phyloP scores from a whole-genome alignment of 2,113 vertebrate species.

The Scopus umbretta region DNA sequence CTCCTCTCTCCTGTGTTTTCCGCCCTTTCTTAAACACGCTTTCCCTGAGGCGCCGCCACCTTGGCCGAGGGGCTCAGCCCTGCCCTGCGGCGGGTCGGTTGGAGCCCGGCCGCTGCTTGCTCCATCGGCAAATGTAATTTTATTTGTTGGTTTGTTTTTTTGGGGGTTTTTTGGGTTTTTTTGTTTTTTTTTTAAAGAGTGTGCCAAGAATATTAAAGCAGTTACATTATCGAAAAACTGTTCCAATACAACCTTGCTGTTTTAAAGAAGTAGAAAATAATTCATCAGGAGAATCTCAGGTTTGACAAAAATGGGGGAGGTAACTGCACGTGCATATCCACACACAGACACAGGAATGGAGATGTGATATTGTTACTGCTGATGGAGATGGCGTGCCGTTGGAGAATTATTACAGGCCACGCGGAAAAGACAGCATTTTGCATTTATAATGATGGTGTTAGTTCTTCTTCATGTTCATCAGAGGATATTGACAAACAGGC shows the following conservation, averaged over 20 bases:
- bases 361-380: not conserved
- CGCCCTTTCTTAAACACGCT: not conserved
- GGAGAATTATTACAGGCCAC: not conserved
- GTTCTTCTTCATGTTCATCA: not conserved
- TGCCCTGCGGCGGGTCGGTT: fast-evolving
- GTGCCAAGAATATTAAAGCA: not conserved
- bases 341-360: not conserved
- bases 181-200: not conserved
- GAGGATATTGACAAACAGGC: not conserved
- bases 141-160: not conserved
- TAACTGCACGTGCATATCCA: too few species aligned
- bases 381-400: not conserved
- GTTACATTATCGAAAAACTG: not conserved
- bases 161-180: too few species aligned
- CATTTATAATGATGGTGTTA: not conserved
- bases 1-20: not conserved
- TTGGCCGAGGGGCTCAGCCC: fast-evolving
- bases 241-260: not conserved
- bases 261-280: not conserved
- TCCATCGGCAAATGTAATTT: too few species aligned
- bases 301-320: not conserved
- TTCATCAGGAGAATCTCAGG: not conserved
- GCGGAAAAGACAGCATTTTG: not conserved
- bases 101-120: too few species aligned
- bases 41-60: fast-evolving